Evolutionary conservation across 2,797 vertebrate species (phyloP), one percentile per base, ranked within the genome.

Genomic region (Tachyglossus aculeatus): DNA sequence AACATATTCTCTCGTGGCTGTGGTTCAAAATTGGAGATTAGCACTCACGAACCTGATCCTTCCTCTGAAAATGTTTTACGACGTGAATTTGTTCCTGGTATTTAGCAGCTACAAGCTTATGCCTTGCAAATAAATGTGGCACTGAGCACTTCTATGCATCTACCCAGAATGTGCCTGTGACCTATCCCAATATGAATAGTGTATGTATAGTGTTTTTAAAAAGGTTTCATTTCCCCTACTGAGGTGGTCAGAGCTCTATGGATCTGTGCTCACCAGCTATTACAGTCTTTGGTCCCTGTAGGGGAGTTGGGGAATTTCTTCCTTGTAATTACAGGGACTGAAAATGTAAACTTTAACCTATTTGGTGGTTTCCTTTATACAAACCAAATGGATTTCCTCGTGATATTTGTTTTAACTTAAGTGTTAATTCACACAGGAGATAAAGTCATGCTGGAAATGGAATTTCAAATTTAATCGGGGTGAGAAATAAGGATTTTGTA

Each of bases 371-470:
- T 56, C 63, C 56, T 78, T n/a, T 55, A 73, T 71, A 69, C 71
- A 68, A 47, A 50, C 57, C 40, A 76, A 80, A 72, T 72, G 77
- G 60, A 75, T 72, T 57, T 40, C 73, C 64, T 34, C 1, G 15
- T 27, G 41, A 41, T 68, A 48, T 10, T 18, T 58, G 50, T 56
- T 78, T 77, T 63, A 60, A 21, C 76, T 68, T 72, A 41, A 72
- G 31, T 29, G 72, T 57, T 40, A 84, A 74, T 47, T 18, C 69
- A 67, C 67, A 50, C 4, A 25, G 33, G 38, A 4, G 38, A 47
- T 5, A 25, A 51, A 62, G 51, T 58, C 76, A 51, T 9, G 36
- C 40, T 50, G 38, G n/a, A 52, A 57, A 75, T 74, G 64, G 56
- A 72, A 72, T 67, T 40, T 3, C 14, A 16, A 37, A 59, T 58